Conservation (phyloP, 2,113 vertebrate species). For the Struthidea cinerea region DNA sequence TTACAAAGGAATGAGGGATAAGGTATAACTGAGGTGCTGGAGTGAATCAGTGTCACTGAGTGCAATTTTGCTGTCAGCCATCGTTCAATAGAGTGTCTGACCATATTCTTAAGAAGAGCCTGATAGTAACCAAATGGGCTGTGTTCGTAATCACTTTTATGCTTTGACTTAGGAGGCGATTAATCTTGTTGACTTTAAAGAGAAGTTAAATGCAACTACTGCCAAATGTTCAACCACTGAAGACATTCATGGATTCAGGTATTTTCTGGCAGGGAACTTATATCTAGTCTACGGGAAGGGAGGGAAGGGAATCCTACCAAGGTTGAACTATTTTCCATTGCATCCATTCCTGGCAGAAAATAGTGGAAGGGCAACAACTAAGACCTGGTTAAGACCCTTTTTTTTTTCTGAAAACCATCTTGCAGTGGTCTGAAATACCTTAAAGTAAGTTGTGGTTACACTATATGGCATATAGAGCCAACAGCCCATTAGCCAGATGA, state of each 20-base stretch:
- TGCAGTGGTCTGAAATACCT: background rate
- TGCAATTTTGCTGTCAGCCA: background rate
- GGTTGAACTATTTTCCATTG: background rate
- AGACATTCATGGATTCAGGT: background rate
- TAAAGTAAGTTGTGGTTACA: background rate
- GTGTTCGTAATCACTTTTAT: background rate
- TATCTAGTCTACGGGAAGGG: background rate
- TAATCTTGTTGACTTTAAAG: slow-evolving; percentile 7
- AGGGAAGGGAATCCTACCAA: background rate
- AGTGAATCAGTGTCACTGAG: background rate
- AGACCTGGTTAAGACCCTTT: background rate
- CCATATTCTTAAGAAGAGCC: background rate
- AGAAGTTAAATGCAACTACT: background rate
- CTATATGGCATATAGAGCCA: background rate
- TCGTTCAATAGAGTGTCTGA: background rate
- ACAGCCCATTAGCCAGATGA: slow-evolving; percentile 28
- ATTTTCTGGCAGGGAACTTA: background rate
- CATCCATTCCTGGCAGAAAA: background rate
- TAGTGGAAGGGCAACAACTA: background rate
- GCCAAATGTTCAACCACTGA: background rate
- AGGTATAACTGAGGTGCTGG: background rate
- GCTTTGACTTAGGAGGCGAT: background rate
- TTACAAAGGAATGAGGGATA: background rate
- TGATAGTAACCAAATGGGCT: background rate
- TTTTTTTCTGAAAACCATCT: background rate